phyloP scores from a whole-genome alignment of 2,113 vertebrate genomes.

The Hemiprocne comata region DNA sequence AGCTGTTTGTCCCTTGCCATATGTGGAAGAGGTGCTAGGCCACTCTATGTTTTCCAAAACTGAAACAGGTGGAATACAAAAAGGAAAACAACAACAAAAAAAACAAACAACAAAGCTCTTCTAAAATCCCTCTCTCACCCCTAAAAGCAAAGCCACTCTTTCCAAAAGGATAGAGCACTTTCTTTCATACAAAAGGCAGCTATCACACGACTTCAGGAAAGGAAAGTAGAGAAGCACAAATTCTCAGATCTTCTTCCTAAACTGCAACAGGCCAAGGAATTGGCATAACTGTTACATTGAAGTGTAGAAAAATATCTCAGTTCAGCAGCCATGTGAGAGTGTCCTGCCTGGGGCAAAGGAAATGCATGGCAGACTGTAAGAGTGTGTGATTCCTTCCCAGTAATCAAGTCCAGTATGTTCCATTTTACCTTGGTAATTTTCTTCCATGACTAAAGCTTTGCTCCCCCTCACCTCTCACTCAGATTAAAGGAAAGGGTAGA shows the following conservation, averaged over 20 bases:
- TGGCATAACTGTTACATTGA: neutral
- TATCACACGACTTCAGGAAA: neutral
- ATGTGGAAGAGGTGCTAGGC: neutral
- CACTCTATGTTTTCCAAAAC: neutral
- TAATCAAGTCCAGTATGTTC: neutral
- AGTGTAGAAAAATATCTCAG: neutral
- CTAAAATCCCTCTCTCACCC: neutral
- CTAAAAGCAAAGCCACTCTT: neutral
- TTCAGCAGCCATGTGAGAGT: neutral
- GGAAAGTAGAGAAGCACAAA: neutral
- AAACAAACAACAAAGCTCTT: neutral
- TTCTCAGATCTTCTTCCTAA: neutral
- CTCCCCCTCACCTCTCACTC: neutral
- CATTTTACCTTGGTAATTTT: neutral
- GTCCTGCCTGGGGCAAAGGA: neutral
- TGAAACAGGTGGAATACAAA: neutral
- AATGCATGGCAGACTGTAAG: neutral
- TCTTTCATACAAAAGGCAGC: neutral
- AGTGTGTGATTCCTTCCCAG: neutral
- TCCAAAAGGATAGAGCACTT: neutral
- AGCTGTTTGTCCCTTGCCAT: neutral
- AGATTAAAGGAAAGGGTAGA: neutral
- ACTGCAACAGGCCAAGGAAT: neutral
- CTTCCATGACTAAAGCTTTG: neutral
- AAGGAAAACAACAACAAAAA: no score